Evolutionary conservation across 2,797 vertebrate species (phyloP), one percentile per base, ranked within the genome.

Genomic region (Cuculus canorus): DNA sequence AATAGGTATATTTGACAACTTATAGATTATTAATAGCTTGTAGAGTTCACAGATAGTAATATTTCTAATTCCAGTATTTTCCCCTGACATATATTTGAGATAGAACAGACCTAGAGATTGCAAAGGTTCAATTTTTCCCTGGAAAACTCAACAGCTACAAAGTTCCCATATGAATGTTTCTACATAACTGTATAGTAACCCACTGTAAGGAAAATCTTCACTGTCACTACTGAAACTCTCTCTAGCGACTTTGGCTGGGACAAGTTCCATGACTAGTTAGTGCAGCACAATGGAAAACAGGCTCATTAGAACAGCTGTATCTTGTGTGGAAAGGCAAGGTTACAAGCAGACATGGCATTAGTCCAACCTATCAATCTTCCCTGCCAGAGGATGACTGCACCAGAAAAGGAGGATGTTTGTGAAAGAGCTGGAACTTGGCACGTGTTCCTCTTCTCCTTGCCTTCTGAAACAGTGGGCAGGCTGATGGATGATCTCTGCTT

Each of bases 401-500:
- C 60, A 81, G 64, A 71, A n/a, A 76, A 85, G 59, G 28, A 81
- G 39, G 41, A 77, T 3, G 2, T 28, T 64, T 66, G 57, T 28
- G 41, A 53, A 25, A 71, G 56, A 83, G 23, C 19, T 77, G 56
- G 64, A 91, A 59, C 39, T 30, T 69, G 71, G 89, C 72, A 85
- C 0, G 0, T 1, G 0, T 53, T 50, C 25, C 37, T 87, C 11
- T 60, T 14, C 21, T 82, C 35, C 18, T 84, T 5, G 15, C 23
- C 5, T 63, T 68, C 53, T 53, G 39, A 39, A 60, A 64, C 18
- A 21, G 21, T 3, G 8, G 28, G 16, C 53, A 87, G 80, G 27
- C 4, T n/a, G 64, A 66, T 21, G 12, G 4, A 30, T 1, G 0
- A 2, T 6, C 39, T 43, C 45, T 41, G 30, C 63, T 39, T 43